Percentiles rank a stretch among this genome's conserved stretches.
phyloP scores from a whole-genome alignment of 2,113 vertebrate genomes.

The Alexandromys fortis region DNA sequence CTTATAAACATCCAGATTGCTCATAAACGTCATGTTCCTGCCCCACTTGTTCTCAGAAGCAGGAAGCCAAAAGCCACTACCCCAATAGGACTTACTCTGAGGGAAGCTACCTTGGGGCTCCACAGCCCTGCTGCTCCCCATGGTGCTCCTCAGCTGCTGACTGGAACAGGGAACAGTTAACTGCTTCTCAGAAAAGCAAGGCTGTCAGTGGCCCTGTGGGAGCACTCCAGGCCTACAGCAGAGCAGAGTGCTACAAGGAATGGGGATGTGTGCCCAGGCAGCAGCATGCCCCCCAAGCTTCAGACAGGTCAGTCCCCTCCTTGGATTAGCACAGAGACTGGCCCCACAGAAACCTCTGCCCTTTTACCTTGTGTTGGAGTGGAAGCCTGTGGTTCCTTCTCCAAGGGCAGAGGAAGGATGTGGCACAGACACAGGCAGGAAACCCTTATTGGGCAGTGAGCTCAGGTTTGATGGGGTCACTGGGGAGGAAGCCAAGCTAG shows the following conservation, averaged over 20 bases:
- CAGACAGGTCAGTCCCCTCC: background rate
- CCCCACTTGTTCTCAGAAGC: background rate
- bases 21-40: background rate
- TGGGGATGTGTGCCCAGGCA: no score
- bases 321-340: background rate
- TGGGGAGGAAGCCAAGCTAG: background rate
- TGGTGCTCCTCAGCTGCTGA: background rate
- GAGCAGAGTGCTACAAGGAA: no score
- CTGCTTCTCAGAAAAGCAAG: background rate
- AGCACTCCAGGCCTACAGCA: background rate
- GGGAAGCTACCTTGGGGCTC: background rate
- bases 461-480: background rate
- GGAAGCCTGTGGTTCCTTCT: background rate
- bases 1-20: background rate
- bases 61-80: background rate
- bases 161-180: background rate
- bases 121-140: no score
- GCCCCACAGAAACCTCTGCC: background rate
- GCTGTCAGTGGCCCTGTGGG: background rate
- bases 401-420: background rate
- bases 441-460: no score
- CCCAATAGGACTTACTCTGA: background rate
- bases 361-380: rapidly evolving
- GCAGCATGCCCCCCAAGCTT: background rate
- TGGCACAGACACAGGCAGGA: background rate